Evolutionary conservation across 2,113 vertebrate genomes (phyloP).

Genomic region (Pteruthius melanotis): DNA sequence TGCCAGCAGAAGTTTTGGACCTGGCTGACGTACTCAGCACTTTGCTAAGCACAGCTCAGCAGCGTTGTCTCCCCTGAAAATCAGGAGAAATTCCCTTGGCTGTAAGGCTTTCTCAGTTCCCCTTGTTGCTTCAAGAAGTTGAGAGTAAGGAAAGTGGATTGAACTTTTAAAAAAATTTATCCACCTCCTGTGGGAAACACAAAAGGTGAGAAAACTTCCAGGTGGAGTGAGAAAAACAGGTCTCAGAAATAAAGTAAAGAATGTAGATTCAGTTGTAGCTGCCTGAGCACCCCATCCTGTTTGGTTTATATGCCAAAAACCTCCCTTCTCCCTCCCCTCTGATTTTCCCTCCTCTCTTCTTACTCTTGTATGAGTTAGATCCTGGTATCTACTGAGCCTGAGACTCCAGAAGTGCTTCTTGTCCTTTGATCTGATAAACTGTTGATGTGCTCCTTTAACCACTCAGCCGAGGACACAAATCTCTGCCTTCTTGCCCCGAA

Average conservation of each 20-base stretch:
- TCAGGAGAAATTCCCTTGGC: background rate
- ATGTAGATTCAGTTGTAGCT: too few species aligned
- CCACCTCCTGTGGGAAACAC: too few species aligned
- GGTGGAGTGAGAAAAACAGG: too few species aligned
- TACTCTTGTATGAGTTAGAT: background rate
- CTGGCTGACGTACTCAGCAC: background rate
- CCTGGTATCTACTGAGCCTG: background rate
- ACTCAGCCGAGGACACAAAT: background rate
- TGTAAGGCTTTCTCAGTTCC: background rate
- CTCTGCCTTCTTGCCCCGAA: background rate
- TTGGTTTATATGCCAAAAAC: too few species aligned
- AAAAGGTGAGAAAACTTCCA: too few species aligned
- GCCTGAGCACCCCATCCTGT: too few species aligned
- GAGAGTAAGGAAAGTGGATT: background rate
- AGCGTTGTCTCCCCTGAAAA: background rate
- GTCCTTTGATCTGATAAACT: background rate
- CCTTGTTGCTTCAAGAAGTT: background rate
- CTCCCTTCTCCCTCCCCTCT: background rate
- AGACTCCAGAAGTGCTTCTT: background rate
- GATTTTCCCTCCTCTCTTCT: background rate
- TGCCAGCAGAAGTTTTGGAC: background rate
- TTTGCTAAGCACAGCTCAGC: fast-evolving
- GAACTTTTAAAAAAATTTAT: background rate
- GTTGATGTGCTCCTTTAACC: background rate
- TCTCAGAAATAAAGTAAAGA: too few species aligned